A percentile compares a stretch with the other conserved stretches of the same genome.
Conservation (phyloP, 2,113 vertebrate species). For the Sceloporus undulatus region DNA sequence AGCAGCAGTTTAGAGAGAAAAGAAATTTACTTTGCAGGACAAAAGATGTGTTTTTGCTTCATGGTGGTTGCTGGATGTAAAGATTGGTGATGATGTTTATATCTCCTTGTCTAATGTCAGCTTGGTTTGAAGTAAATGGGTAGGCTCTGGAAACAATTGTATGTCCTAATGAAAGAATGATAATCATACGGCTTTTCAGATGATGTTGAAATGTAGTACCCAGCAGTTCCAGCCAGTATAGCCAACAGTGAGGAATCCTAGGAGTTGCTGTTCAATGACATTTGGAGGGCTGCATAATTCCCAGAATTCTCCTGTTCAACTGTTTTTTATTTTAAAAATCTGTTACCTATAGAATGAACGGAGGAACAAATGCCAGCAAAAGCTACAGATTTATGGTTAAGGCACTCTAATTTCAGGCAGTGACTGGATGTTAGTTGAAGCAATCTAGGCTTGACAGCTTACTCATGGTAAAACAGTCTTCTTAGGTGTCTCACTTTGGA, state of each 20-base stretch:
- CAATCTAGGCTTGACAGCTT: neutral
- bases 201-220: no score
- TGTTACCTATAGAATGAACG: neutral
- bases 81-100: neutral
- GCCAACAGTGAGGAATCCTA: no score
- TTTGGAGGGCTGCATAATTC: no score
- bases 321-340: no score
- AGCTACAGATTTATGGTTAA: neutral
- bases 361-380: neutral
- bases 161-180: neutral
- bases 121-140: neutral
- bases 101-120: neutral
- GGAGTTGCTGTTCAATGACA: no score
- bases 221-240: no score
- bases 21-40: neutral
- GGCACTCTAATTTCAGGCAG: neutral
- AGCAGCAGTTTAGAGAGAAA: neutral
- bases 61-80: neutral
- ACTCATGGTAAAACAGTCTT: neutral
- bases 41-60: neutral
- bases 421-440: neutral
- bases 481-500: neutral
- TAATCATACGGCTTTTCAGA: no score
- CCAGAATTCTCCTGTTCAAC: no score
- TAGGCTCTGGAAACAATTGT: neutral